phyloP scores from a whole-genome alignment of 2,113 vertebrate genomes.

The Sus scrofa region T2T-Sscrofa CM000813.6:32848001-32848500 shows the following conservation, averaged over 20 bases:
- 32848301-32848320: constrained; percentile 13
- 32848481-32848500: neutral
- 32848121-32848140: neutral
- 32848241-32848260: neutral
- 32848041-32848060: constrained; percentile 35
- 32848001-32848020: neutral
- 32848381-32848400: neutral
- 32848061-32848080: neutral
- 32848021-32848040: neutral
- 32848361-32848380: neutral
- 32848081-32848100: neutral
- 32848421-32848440: neutral
- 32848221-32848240: neutral
- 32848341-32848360: neutral
- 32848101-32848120: neutral
- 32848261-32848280: neutral
- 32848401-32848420: neutral
- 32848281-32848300: neutral
- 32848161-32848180: neutral
- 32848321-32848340: neutral
- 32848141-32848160: neutral
- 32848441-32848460: neutral
- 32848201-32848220: neutral
- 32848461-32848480: neutral
- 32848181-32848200: neutral